Evolutionary conservation across 1,140 invertebrate species (phyloP).

Genomic region (Nylanderia fulva): DNA sequence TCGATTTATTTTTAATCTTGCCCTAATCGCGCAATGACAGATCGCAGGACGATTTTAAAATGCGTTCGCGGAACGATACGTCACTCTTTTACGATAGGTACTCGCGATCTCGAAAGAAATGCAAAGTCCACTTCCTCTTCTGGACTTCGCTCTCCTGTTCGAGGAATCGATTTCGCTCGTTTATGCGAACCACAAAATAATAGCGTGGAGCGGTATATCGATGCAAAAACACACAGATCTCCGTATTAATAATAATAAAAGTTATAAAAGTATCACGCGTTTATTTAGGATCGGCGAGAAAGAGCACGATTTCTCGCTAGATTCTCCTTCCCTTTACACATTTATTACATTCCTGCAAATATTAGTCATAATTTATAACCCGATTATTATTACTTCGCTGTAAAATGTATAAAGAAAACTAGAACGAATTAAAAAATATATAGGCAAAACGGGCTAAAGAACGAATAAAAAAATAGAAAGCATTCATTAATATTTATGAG

Average conservation of each 20-base stretch:
- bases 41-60: background rate
- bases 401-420: too few species aligned
- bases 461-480: too few species aligned
- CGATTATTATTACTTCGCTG: too few species aligned
- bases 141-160: conserved; percentile 34
- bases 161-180: background rate
- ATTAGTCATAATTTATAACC: background rate
- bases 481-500: too few species aligned
- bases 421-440: too few species aligned
- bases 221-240: conserved; percentile 45
- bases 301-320: background rate
- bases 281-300: background rate
- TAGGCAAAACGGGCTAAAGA: too few species aligned
- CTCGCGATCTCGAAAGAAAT: background rate
- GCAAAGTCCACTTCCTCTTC: background rate
- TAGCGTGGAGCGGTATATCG: conserved; percentile 22
- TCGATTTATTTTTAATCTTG: too few species aligned
- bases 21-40: too few species aligned
- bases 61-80: background rate
- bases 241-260: too few species aligned
- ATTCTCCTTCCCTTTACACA: too few species aligned
- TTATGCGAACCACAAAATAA: background rate
- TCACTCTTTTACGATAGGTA: background rate
- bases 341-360: background rate
- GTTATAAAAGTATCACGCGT: conserved; percentile 11